These are phyloP conservation scores for Coregonus suidteri DNA, from an alignment of 2,797 vertebrate genomes.

Conservation along the genomic window DNA sequence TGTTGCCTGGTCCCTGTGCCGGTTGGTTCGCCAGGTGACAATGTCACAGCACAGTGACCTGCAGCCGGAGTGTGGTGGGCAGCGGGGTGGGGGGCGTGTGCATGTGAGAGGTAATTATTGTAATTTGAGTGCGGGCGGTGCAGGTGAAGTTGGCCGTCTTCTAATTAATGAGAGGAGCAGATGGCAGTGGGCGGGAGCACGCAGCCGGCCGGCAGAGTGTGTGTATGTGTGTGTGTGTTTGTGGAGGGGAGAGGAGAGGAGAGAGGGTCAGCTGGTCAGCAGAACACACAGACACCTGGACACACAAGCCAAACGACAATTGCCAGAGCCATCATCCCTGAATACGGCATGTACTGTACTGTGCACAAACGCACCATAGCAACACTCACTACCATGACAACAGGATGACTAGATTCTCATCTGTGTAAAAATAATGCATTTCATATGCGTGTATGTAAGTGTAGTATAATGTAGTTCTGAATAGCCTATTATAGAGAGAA, in stretches of 20 bases:
- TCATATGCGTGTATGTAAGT: background rate
- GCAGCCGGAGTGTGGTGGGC: slow-evolving; percentile 21
- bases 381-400: background rate
- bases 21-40: slow-evolving; percentile 3
- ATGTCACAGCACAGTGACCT: slow-evolving; percentile 22
- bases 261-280: slow-evolving; percentile 67
- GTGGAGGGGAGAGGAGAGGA: background rate
- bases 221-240: background rate
- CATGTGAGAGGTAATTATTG: slow-evolving; percentile 72
- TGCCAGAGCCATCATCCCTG: slow-evolving; percentile 34
- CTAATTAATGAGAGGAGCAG: slow-evolving; percentile 82
- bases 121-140: slow-evolving; percentile 77
- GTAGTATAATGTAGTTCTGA: no score
- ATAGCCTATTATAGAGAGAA: no score
- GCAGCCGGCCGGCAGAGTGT: slow-evolving; percentile 46
- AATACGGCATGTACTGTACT: background rate
- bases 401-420: slow-evolving; percentile 1
- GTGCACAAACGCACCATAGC: background rate
- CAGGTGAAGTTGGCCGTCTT: slow-evolving; percentile 81
- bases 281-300: slow-evolving; percentile 70
- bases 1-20: background rate
- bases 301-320: slow-evolving; percentile 52
- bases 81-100: slow-evolving; percentile 40
- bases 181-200: slow-evolving; percentile 78
- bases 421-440: background rate